A percentile compares a stretch with the other conserved stretches of the same genome.
Evolutionary conservation across 2,888 invertebrate genomes (phyloP).

Genomic region (Heteromyza rotundicornis): DNA sequence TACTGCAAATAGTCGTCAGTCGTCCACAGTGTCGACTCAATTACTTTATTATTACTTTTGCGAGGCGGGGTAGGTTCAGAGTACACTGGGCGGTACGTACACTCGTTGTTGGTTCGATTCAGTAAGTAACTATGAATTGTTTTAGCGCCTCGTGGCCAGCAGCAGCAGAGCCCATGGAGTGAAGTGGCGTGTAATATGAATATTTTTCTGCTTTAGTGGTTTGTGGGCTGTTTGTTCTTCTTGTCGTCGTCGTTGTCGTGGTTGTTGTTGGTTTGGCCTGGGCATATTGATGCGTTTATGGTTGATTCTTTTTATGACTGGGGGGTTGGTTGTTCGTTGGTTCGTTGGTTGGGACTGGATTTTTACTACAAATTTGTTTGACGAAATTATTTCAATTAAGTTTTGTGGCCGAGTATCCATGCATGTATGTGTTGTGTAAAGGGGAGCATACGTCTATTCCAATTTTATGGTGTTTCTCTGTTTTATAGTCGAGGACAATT

Average conservation of each 20-base stretch:
- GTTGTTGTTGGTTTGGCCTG: background rate
- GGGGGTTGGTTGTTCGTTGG: too few relatives aligned
- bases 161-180: too few relatives aligned
- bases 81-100: too few relatives aligned
- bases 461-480: too few relatives aligned
- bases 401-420: background rate
- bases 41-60: constrained; percentile 15
- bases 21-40: constrained; percentile 10
- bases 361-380: background rate
- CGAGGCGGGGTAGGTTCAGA: background rate
- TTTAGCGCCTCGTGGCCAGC: background rate
- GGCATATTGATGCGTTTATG: too few relatives aligned
- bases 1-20: too few relatives aligned
- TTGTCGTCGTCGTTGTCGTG: constrained; percentile 7
- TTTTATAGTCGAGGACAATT: too few relatives aligned
- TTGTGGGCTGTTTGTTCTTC: constrained; percentile 11
- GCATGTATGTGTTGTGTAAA: background rate
- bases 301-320: too few relatives aligned
- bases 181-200: constrained; percentile 25
- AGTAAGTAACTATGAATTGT: too few relatives aligned
- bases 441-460: too few relatives aligned
- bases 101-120: too few relatives aligned
- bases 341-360: background rate
- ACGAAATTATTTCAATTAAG: constrained; percentile 2
- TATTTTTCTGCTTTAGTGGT: constrained; percentile 24